phyloP scores from a whole-genome alignment of 2,888 invertebrate genomes.

The Nomada flava region DNA sequence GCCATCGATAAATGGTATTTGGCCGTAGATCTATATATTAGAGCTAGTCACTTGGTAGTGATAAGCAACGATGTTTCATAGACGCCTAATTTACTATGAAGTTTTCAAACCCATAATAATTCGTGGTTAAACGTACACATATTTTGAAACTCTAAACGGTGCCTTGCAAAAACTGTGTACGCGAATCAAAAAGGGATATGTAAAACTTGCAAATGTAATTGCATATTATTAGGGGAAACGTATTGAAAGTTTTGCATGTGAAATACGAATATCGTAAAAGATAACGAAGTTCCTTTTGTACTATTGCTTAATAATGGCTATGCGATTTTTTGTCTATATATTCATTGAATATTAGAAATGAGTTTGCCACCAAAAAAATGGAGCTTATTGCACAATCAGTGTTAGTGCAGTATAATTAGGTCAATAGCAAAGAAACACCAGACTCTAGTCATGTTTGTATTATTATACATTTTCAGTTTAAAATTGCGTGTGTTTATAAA shows the following conservation, averaged over 20 bases:
- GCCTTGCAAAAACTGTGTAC: slow-evolving; percentile 59
- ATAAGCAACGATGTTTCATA: slow-evolving; percentile 30
- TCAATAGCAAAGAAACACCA: slow-evolving; percentile 38
- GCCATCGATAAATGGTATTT: slow-evolving; percentile 10
- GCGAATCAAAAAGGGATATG: slow-evolving; percentile 43
- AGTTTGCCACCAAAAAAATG: slow-evolving; percentile 24
- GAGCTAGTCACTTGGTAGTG: slow-evolving; percentile 41
- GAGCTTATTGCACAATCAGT: slow-evolving; percentile 45
- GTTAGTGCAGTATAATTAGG: slow-evolving; percentile 26
- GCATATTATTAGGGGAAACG: slow-evolving; percentile 26
- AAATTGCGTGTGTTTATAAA: too few relatives aligned
- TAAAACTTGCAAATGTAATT: slow-evolving; percentile 37
- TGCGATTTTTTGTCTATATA: slow-evolving; percentile 25
- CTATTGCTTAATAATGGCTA: slow-evolving; percentile 16
- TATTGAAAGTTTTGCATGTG: slow-evolving; percentile 35
- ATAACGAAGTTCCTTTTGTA: slow-evolving; percentile 46
- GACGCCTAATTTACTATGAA: slow-evolving; percentile 52
- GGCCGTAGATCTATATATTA: slow-evolving; percentile 22
- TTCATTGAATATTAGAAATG: slow-evolving; percentile 23
- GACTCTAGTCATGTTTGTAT: slow-evolving; percentile 60
- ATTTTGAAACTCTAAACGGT: slow-evolving; percentile 59
- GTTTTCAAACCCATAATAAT: slow-evolving; percentile 15
- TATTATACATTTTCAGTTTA: slow-evolving; percentile 40
- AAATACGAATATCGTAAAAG: slow-evolving; percentile 29
- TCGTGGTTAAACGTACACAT: slow-evolving; percentile 38